Evolutionary conservation across 2,797 vertebrate species (phyloP), one percentile per base, ranked within the genome.

Genomic region (Sebastes glaucus): DNA sequence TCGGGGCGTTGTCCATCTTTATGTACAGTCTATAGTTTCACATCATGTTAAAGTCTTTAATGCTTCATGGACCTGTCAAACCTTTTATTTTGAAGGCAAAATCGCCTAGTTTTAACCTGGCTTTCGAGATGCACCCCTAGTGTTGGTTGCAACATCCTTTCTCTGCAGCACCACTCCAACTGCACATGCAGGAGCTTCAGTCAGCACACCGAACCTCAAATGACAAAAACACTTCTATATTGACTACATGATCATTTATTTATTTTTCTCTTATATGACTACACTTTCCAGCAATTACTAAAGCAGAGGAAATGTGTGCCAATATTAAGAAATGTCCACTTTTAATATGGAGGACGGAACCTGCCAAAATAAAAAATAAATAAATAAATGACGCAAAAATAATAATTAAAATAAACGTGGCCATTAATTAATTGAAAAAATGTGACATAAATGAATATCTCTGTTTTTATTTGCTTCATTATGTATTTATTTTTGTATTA

Each of bases 51-150:
- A 46, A 18, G 42, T 46, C 16, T 46, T 18, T 46, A 46, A 32
- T 66, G 38, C 38, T 28, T 66, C 35, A 14, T 9, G 1, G 60
- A 23, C 30, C 28, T 49, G 5, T n/a, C 22, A 52, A 60, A 27
- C 3, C 23, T 73, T 68, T 68, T 73, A 77, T 68, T 73, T 82
- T 72, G 63, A 77, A 82, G 69, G 63, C 23, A 18, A 7, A 35
- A 30, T 18, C 1, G 1, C 4, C 13, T 14, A 0, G 20, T 42
- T 75, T 23, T 52, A 28, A 42, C 28, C 25, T 70, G 52, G 2
- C 22, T 6, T 49, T 6, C 18, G 16, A 46, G 42, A 46, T 46
- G 42, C 42, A 46, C 42, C 42, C 16, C 14, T 25, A 7, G 18
- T 69, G 25, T 22, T n/a, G 27, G 25, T 60, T 42, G 38, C 38